Conservation (phyloP, 2,113 vertebrate species). For the Tor tambroides region DNA sequence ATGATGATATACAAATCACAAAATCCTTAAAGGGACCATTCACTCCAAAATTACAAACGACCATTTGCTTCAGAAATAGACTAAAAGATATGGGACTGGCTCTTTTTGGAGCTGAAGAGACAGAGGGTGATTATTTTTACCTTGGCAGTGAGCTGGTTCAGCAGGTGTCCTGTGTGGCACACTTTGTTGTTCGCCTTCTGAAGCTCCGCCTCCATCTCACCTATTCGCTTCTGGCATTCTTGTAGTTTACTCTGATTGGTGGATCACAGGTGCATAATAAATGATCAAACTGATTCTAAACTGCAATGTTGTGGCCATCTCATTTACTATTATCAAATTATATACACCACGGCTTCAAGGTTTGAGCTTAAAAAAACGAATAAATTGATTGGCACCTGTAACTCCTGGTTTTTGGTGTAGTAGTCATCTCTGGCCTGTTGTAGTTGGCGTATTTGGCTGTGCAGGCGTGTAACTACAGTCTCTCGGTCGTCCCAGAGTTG, state of each 20-base stretch:
- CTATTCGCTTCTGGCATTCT: slow-evolving; percentile 88
- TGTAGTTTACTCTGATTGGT: slow-evolving; percentile 86
- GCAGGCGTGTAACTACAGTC: slow-evolving; percentile 86
- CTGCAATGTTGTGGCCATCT: not conserved
- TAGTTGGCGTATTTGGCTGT: slow-evolving; percentile 92
- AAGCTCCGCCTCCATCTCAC: slow-evolving; percentile 87
- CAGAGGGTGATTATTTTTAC: slow-evolving; percentile 67
- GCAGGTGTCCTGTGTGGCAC: slow-evolving; percentile 90
- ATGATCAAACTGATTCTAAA: not conserved
- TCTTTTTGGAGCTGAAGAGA: not conserved
- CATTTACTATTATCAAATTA: not conserved
- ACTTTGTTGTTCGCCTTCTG: slow-evolving; percentile 95
- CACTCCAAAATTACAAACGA: not conserved
- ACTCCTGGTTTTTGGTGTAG: slow-evolving; percentile 96
- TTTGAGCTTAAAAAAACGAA: not conserved
- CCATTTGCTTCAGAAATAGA: not conserved
- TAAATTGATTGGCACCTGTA: slow-evolving; percentile 79
- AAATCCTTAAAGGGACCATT: not conserved
- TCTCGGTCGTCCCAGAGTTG: slow-evolving; percentile 92
- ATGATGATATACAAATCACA: not conserved
- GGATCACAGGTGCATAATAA: not conserved
- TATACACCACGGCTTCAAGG: not conserved
- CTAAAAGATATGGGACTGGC: not conserved
- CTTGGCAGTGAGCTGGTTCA: slow-evolving; percentile 96
- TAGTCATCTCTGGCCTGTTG: slow-evolving; percentile 92